These are phyloP conservation scores for Heptranchias perlo DNA, from an alignment of 2,113 vertebrate species.

Conservation along the genomic window DNA sequence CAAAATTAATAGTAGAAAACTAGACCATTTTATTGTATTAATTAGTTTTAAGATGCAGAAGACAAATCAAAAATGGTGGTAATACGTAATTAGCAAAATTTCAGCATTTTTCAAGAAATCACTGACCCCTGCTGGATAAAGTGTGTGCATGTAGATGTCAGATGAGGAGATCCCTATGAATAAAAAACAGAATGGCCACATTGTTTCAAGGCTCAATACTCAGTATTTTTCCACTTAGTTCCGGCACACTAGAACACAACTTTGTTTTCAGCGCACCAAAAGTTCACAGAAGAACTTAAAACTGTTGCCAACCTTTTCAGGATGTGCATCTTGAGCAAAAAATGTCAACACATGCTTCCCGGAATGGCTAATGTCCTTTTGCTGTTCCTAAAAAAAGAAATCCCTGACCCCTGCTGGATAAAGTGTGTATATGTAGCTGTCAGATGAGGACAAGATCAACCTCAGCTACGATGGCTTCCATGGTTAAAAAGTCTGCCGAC, in stretches of 20 bases:
- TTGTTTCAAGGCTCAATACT: neutral
- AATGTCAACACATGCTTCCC: neutral
- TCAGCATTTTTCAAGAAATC: neutral
- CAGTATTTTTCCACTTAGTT: neutral
- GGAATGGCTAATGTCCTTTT: neutral
- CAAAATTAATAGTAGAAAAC: neutral
- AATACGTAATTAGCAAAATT: neutral
- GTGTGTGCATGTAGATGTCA: neutral
- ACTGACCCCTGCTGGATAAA: conserved; percentile 15
- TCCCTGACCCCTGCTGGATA: conserved; percentile 4
- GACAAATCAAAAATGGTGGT: neutral
- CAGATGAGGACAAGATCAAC: neutral
- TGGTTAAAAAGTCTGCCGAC: neutral
- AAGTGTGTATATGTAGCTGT: neutral
- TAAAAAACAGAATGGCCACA: neutral
- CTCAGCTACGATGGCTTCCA: neutral
- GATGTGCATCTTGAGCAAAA: neutral
- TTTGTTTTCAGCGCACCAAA: neutral
- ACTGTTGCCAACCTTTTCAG: neutral
- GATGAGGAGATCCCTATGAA: neutral
- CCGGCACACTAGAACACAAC: neutral
- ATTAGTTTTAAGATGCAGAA: neutral
- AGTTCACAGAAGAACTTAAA: neutral
- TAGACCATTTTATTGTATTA: neutral
- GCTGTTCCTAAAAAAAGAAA: neutral